Evolutionary conservation across 2,888 invertebrate genomes (phyloP).

Genomic region (Protonemura montana): DNA sequence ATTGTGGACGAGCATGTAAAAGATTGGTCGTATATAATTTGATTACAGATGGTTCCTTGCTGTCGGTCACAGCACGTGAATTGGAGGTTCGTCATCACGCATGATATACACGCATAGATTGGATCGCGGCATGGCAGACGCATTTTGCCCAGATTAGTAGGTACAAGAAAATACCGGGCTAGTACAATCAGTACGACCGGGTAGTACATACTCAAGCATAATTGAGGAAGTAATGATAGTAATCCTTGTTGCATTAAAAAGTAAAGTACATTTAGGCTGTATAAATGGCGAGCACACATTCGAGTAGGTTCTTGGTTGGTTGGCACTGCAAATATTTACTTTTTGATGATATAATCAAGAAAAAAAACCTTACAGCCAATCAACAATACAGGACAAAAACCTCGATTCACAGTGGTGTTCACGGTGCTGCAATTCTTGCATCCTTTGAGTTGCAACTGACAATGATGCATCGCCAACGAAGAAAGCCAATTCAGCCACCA

Average conservation of each 20-base stretch:
- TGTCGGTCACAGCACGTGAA: neutral
- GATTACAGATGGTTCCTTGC: neutral
- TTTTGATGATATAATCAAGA: neutral
- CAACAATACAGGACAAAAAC: neutral
- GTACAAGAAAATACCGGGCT: neutral
- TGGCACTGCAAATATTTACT: neutral
- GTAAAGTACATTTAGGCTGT: neutral
- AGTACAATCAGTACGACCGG: neutral
- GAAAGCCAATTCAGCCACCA: neutral
- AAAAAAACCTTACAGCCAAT: neutral
- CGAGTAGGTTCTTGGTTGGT: neutral
- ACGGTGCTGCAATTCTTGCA: neutral
- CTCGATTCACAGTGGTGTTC: too few relatives aligned
- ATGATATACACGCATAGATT: neutral
- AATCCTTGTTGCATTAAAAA: neutral
- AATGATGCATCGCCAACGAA: neutral
- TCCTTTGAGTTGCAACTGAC: neutral
- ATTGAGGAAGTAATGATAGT: neutral
- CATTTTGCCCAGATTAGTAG: neutral
- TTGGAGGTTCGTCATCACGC: neutral
- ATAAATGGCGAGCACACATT: neutral
- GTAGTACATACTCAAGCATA: neutral
- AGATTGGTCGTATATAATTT: conserved; percentile 5
- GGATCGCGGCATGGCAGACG: neutral
- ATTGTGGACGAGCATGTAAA: neutral